Conservation (phyloP, 2,113 vertebrate genomes). For the Benitochromis conjunctus region DNA sequence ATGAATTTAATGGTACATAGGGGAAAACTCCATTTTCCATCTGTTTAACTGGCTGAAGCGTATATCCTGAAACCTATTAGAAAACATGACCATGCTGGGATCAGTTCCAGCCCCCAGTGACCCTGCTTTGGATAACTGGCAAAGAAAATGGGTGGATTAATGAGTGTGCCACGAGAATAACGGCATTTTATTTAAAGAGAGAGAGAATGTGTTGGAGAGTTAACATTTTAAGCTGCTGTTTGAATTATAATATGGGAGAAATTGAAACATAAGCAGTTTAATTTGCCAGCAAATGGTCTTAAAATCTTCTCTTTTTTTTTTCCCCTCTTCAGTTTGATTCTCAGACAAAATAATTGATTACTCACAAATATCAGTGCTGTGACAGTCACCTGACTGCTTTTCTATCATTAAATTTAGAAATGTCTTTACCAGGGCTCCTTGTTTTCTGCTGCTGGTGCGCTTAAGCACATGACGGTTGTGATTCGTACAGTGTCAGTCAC, state of each 20-base stretch:
- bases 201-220: neutral
- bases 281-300: neutral
- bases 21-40: neutral
- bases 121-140: neutral
- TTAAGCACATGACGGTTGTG: neutral
- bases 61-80: neutral
- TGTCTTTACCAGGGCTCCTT: neutral
- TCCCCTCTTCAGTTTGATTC: neutral
- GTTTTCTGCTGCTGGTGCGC: neutral
- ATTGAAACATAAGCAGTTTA: neutral
- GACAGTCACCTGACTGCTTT: neutral
- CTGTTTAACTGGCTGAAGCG: neutral
- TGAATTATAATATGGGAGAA: neutral
- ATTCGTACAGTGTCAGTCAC: neutral
- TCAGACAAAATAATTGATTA: neutral
- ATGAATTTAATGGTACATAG: neutral
- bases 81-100: neutral
- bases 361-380: neutral
- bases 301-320: neutral
- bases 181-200: neutral
- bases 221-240: neutral
- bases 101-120: neutral
- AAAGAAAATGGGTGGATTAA: neutral
- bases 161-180: neutral
- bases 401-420: neutral